Evolutionary conservation across 2,113 vertebrate species (phyloP).

Genomic region (Epinephelus cyanopodus): DNA sequence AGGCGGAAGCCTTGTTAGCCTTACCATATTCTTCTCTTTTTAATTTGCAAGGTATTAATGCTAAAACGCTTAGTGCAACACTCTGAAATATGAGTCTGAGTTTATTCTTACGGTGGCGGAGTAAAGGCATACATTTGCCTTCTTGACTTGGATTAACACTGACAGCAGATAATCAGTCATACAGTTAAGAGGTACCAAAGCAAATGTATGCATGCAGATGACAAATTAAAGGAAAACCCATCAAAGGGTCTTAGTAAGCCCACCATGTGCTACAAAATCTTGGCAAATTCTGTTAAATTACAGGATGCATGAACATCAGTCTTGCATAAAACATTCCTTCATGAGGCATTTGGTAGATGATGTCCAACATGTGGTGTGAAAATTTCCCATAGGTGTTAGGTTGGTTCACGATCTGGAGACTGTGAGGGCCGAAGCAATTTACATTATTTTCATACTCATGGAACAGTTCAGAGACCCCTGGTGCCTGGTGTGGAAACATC

Average conservation of each 20-base stretch:
- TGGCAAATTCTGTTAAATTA: background rate
- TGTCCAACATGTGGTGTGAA: background rate
- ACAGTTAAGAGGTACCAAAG: background rate
- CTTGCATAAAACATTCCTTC: background rate
- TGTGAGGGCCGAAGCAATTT: background rate
- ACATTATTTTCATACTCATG: background rate
- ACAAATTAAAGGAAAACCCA: background rate
- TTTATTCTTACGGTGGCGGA: conserved; percentile 1
- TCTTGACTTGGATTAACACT: conserved; percentile 6
- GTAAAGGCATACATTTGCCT: background rate
- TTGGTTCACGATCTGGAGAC: background rate
- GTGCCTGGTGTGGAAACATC: background rate
- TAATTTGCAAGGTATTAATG: conserved; percentile 47
- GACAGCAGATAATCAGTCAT: background rate
- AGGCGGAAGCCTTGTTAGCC: conserved; percentile 3
- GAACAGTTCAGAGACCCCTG: background rate
- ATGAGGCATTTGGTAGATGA: background rate
- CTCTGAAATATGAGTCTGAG: conserved; percentile 5
- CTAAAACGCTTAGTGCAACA: conserved; percentile 19
- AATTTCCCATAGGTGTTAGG: background rate
- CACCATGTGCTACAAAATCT: background rate
- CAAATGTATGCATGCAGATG: background rate
- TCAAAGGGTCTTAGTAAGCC: background rate
- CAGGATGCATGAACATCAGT: background rate
- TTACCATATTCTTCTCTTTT: conserved; percentile 34